phyloP scores from a whole-genome alignment of 2,113 vertebrate species.

The Phrynosoma blainvillii region DNA sequence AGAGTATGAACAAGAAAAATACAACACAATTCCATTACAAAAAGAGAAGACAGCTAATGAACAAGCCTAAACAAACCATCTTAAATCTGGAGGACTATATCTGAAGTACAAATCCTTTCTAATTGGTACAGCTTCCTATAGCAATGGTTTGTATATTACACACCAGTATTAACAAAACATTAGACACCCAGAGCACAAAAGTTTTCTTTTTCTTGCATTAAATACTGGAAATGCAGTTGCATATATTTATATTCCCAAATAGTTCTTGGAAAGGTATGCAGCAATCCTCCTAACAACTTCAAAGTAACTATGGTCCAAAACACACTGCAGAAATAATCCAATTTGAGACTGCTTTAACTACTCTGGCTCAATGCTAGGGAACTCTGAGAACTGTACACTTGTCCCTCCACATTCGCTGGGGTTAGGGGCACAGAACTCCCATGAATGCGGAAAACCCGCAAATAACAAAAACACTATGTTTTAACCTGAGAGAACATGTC shows the following conservation, averaged over 20 bases:
- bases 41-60: not conserved
- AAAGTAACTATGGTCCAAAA: too few species aligned
- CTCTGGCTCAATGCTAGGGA: too few species aligned
- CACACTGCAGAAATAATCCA: too few species aligned
- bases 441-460: too few species aligned
- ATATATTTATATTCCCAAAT: not conserved
- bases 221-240: not conserved
- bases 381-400: too few species aligned
- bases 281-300: not conserved
- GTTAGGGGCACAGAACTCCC: too few species aligned
- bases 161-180: not conserved
- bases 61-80: not conserved
- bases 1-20: not conserved
- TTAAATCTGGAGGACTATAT: not conserved
- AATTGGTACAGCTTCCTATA: not conserved
- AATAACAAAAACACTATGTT: too few species aligned
- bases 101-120: not conserved
- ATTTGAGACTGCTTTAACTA: too few species aligned
- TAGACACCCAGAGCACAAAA: not conserved
- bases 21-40: not conserved
- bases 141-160: not conserved
- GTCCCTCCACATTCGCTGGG: too few species aligned
- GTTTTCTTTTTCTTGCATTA: not conserved
- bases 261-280: not conserved
- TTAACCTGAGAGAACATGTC: too few species aligned